Evolutionary conservation across 1,140 invertebrate species (phyloP), one percentile per base, ranked within the genome.

Genomic region (Hydropsyche tenuis): DNA sequence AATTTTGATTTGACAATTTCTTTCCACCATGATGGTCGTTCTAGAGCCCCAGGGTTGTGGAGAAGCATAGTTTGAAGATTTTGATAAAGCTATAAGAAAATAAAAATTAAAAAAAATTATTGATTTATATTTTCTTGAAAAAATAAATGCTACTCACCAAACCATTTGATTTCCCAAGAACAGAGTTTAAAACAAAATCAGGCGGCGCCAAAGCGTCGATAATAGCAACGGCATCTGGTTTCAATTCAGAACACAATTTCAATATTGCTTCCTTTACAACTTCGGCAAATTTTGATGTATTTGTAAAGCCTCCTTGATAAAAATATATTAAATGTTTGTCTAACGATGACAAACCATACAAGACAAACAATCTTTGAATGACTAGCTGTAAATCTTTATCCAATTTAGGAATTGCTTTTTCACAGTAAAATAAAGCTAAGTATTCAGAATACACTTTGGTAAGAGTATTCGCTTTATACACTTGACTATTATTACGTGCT

Each of bases 181-280:
- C 89, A n/a, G 94, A 96, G 81, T 94, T 92, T 7, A 96, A 78
- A 43, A 94, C 87, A 80, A 91, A 93, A 83, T 94, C 92, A 53
- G 91, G 89, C 2, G 91, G 92, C 45, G 91, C 89, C 63, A 93
- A 81, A 18, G 87, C 88, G 85, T 94, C 92, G 0, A 89, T 89
- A 46, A 95, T 83, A 12, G 89, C 80, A 6, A 94, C 87, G 37
- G 91, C 89, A 75, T 95, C 91, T 75, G 89, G 84, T 82, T 92
- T 93, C 18, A 95, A 78, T 72, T 88, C 84, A 5, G 75, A 73
- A 79, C 91, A 93, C 51, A 93, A 79, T 69, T 84, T 78, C 48
- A 92, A 80, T 56, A 93, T 90, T 22, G 83, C 85, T 76, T 88
- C 82, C 74, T 87, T 83, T 16, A 89, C 78, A 22, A 86, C 78